These are phyloP conservation scores for Beaufortia kweichowensis DNA, from an alignment of 2,113 vertebrate species.

Conservation along the genomic window DNA sequence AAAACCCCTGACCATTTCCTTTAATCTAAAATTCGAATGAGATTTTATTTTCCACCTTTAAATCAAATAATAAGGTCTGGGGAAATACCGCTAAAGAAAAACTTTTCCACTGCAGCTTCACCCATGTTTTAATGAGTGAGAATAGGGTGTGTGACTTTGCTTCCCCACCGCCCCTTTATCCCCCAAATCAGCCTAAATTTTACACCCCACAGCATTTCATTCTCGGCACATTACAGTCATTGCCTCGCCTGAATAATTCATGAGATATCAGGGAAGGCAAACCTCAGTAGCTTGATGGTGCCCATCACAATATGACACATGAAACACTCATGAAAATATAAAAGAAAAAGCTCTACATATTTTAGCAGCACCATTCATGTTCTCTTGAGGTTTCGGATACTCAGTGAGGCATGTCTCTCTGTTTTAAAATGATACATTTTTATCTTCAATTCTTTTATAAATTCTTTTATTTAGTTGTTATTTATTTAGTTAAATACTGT, in stretches of 20 bases:
- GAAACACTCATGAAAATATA: conserved; percentile 25
- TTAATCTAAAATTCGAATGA: neutral
- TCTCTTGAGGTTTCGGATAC: too few species aligned
- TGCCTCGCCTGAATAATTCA: conserved; percentile 53
- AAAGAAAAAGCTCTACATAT: neutral
- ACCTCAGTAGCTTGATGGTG: conserved; percentile 47
- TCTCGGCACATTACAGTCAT: conserved; percentile 32
- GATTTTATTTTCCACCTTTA: neutral
- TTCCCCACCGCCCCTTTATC: conserved; percentile 47
- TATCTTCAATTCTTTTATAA: too few species aligned
- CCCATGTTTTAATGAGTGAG: conserved; percentile 42
- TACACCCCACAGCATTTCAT: conserved; percentile 51
- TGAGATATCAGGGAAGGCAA: conserved; percentile 50
- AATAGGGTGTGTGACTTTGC: conserved; percentile 33
- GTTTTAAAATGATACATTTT: too few species aligned
- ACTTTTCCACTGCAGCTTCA: neutral
- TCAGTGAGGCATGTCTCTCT: too few species aligned
- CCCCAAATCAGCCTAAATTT: conserved; percentile 51
- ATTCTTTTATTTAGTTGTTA: too few species aligned
- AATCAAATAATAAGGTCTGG: neutral
- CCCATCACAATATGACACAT: conserved; percentile 20
- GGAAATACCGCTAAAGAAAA: neutral
- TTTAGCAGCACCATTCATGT: too few species aligned
- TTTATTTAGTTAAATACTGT: too few species aligned
- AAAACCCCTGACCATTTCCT: neutral